Percentiles rank a stretch among this genome's conserved stretches.
Conservation (phyloP, 2,113 vertebrate genomes). For the Carassius auratus region DNA sequence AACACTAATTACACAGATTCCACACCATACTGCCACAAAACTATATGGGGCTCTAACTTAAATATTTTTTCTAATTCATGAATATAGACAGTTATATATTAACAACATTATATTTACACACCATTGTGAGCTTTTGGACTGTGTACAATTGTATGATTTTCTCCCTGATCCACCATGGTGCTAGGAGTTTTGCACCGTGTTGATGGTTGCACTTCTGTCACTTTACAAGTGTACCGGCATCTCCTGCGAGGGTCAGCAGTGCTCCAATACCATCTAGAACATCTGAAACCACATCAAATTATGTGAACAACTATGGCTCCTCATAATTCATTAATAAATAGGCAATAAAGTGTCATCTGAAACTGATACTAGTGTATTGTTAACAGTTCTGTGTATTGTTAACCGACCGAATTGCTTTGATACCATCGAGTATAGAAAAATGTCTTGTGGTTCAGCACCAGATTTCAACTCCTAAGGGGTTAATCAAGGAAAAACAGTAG, state of each 20-base stretch:
- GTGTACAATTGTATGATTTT: slow-evolving; percentile 87
- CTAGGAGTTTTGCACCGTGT: slow-evolving; percentile 74
- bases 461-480: too few relatives aligned
- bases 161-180: slow-evolving; percentile 73
- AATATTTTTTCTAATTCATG: neutral
- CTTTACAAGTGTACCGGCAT: slow-evolving; percentile 87
- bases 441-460: too few relatives aligned
- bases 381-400: neutral
- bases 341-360: neutral
- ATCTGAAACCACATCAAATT: slow-evolving; percentile 70
- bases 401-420: too few relatives aligned
- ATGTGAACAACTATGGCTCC: neutral
- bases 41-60: neutral
- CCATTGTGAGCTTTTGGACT: slow-evolving; percentile 76
- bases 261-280: slow-evolving; percentile 91
- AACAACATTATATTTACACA: too few relatives aligned
- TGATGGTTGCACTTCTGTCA: slow-evolving; percentile 82
- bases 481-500: too few relatives aligned
- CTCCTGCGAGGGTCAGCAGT: slow-evolving; percentile 84
- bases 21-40: neutral
- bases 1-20: neutral
- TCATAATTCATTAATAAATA: neutral
- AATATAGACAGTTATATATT: neutral
- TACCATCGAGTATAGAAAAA: too few relatives aligned
- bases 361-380: neutral